Percentiles rank a stretch among this genome's conserved stretches.
Evolutionary conservation across 92 coral and sea anemone genomes (phyloP).

Genomic region (Palythoa caribaeorum): DNA sequence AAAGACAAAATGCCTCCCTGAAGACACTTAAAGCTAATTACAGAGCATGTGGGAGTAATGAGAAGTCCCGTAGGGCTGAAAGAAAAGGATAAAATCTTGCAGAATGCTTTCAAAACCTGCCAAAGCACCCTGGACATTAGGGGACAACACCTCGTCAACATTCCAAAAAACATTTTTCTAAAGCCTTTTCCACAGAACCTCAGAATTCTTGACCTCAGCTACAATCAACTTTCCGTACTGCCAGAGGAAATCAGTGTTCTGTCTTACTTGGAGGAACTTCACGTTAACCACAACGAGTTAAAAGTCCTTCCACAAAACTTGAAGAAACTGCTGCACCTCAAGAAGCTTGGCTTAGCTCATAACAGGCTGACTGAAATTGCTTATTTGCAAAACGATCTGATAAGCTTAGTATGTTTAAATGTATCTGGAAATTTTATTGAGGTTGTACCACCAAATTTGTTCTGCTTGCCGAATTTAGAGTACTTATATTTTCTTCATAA

Average conservation of each 20-base stretch:
- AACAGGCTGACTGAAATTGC: constrained; percentile 71
- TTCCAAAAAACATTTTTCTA: constrained; percentile 63
- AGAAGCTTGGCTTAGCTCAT: constrained; percentile 75
- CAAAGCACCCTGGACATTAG: constrained; percentile 74
- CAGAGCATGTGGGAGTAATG: constrained; percentile 68
- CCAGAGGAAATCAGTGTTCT: constrained; percentile 69
- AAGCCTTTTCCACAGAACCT: constrained; percentile 65
- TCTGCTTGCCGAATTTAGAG: constrained; percentile 61
- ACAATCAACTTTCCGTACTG: constrained; percentile 66
- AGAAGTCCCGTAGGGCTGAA: constrained; percentile 82
- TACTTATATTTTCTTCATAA: constrained; percentile 70
- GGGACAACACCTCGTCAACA: constrained; percentile 65
- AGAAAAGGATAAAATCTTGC: constrained; percentile 76
- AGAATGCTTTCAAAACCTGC: constrained; percentile 81
- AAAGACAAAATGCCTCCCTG: background rate
- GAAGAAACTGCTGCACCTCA: constrained; percentile 49
- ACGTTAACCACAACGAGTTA: constrained; percentile 68
- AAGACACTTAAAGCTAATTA: constrained; percentile 6
- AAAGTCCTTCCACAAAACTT: constrained; percentile 65
- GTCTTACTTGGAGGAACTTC: constrained; percentile 67
- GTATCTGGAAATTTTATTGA: constrained; percentile 78
- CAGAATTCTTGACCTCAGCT: constrained; percentile 73
- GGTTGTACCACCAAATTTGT: constrained; percentile 62
- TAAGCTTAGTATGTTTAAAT: constrained; percentile 75
- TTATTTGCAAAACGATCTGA: constrained; percentile 41